Conservation (phyloP, 2,888 invertebrate species). For the Patella depressa region DNA sequence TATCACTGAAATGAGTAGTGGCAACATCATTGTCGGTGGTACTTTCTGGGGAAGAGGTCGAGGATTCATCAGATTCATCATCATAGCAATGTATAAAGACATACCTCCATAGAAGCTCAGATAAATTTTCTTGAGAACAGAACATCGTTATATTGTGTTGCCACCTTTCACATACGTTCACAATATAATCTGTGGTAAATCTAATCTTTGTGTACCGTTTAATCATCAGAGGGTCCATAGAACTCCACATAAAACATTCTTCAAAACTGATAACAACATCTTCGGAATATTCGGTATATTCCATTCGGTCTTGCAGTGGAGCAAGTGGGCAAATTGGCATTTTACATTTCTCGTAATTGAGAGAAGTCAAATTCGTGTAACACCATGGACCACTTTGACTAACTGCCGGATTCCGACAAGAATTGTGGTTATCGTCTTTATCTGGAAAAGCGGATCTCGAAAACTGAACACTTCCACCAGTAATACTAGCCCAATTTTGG, state of each 20-base stretch:
- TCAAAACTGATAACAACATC: not conserved
- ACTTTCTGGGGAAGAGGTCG: not conserved
- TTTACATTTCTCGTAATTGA: slow-evolving; percentile 7
- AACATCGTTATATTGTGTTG: not conserved
- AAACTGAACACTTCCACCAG: not conserved
- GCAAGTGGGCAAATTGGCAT: not conserved
- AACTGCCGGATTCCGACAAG: slow-evolving; percentile 22
- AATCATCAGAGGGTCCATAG: not conserved
- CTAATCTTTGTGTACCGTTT: not conserved
- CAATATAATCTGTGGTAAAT: not conserved
- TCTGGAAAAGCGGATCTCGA: not conserved
- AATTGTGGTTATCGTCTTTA: not conserved
- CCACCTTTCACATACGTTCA: not conserved
- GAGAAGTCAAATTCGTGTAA: slow-evolving; percentile 10
- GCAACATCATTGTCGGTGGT: too few species aligned
- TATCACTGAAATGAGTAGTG: too few species aligned
- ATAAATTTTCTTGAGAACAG: not conserved
- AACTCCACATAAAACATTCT: not conserved
- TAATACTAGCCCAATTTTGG: not conserved
- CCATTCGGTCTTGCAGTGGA: not conserved
- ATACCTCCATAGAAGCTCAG: not conserved
- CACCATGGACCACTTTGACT: slow-evolving; percentile 18
- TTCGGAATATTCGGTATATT: not conserved
- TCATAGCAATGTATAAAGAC: not conserved
- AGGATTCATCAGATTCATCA: not conserved